phyloP scores from a whole-genome alignment of 2,888 invertebrate genomes.

The Embidobia sp. region DNA sequence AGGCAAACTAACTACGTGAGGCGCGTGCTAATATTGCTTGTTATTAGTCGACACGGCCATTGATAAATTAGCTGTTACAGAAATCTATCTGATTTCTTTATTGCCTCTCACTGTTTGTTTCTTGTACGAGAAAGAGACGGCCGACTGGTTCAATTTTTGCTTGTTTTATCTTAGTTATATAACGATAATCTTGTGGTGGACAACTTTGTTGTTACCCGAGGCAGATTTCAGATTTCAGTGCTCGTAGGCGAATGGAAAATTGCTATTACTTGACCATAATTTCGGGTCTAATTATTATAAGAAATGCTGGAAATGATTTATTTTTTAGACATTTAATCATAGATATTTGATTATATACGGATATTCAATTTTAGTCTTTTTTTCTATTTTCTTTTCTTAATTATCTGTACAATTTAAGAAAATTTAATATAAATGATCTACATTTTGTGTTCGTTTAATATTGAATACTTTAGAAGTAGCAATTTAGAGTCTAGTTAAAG shows the following conservation, averaged over 20 bases:
- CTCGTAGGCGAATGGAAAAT: background rate
- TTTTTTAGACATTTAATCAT: no score
- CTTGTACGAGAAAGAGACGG: background rate
- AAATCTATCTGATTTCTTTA: background rate
- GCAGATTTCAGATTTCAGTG: background rate
- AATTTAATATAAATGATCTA: no score
- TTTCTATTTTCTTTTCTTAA: slow-evolving; percentile 1
- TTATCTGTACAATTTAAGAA: no score
- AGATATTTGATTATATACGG: background rate
- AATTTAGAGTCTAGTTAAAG: no score
- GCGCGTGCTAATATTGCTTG: slow-evolving; percentile 13
- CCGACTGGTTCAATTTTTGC: no score
- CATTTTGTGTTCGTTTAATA: no score
- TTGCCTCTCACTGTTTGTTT: background rate
- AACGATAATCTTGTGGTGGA: background rate
- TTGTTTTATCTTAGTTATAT: slow-evolving; percentile 2
- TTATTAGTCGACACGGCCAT: slow-evolving; percentile 4
- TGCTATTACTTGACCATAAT: no score
- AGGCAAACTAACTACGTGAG: slow-evolving; percentile 1
- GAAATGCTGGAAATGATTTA: no score
- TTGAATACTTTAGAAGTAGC: no score
- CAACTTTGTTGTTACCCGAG: slow-evolving; percentile 4
- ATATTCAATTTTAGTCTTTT: background rate
- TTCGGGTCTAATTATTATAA: no score
- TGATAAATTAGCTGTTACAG: slow-evolving; percentile 16